Conservation (phyloP, 2,113 vertebrate species). For the Typhlomys cinereus region DNA sequence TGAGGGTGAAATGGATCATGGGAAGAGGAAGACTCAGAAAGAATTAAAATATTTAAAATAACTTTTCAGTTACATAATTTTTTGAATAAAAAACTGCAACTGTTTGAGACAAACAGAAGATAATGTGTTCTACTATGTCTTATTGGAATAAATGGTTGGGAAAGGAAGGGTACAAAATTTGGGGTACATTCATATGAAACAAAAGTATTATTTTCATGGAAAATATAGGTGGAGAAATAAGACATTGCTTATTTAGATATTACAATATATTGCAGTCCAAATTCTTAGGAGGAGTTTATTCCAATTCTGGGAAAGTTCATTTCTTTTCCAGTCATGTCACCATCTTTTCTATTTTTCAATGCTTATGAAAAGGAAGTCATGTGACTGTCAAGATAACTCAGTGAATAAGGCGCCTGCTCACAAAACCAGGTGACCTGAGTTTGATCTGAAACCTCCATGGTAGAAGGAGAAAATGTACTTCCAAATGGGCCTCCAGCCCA, state of each 20-base stretch:
- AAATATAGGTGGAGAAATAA: background rate
- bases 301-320: conserved; percentile 2
- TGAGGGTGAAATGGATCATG: background rate
- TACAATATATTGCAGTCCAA: background rate
- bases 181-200: background rate
- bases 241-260: too few relatives aligned
- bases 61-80: background rate
- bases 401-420: too few relatives aligned
- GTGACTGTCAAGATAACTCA: too few relatives aligned
- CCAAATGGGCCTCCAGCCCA: too few relatives aligned
- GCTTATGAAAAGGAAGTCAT: conserved; percentile 42
- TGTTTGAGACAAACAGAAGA: background rate
- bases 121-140: background rate
- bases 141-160: background rate
- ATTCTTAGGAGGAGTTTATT: background rate
- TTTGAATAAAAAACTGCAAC: background rate
- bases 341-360: background rate
- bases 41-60: conserved; percentile 23
- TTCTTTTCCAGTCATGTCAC: rapidly evolving
- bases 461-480: too few relatives aligned
- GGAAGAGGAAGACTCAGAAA: background rate
- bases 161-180: background rate
- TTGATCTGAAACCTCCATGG: too few relatives aligned
- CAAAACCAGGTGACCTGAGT: too few relatives aligned
- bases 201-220: background rate